Evolutionary conservation across 1,140 invertebrate species (phyloP).

Genomic region (Rhagoletis zephyria): DNA sequence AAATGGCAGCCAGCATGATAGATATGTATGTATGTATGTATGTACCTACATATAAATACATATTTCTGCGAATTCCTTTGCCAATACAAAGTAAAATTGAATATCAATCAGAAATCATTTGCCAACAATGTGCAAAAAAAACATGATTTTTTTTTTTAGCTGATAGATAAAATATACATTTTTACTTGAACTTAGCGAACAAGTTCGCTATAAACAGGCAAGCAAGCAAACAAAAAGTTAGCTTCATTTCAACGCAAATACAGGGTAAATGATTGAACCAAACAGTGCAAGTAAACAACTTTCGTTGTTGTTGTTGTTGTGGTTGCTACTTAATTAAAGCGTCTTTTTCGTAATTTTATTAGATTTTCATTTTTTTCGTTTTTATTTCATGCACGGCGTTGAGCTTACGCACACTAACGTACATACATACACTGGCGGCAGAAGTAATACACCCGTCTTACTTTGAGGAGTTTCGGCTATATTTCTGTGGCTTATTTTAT

Average conservation of each 20-base stretch:
- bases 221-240: not conserved
- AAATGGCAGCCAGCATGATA: too few species aligned
- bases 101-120: too few species aligned
- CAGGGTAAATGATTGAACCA: not conserved
- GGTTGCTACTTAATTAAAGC: conserved; percentile 44
- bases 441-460: not conserved
- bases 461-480: not conserved
- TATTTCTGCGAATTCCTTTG: too few species aligned
- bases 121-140: not conserved
- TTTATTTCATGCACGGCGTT: not conserved
- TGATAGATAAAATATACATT: not conserved
- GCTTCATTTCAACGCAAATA: not conserved
- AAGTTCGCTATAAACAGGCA: not conserved
- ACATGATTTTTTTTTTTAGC: too few species aligned
- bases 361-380: conserved; percentile 32
- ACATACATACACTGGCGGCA: not conserved
- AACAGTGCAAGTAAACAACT: conserved; percentile 43
- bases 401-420: not conserved
- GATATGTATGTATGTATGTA: too few species aligned
- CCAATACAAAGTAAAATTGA: too few species aligned
- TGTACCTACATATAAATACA: too few species aligned
- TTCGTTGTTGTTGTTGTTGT: conserved; percentile 1
- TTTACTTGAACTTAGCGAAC: not conserved
- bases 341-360: conserved; percentile 48
- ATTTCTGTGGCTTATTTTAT: too few species aligned